Evolutionary conservation across 2,113 vertebrate species (phyloP).

Genomic region (Chelonoidis abingdonii): DNA sequence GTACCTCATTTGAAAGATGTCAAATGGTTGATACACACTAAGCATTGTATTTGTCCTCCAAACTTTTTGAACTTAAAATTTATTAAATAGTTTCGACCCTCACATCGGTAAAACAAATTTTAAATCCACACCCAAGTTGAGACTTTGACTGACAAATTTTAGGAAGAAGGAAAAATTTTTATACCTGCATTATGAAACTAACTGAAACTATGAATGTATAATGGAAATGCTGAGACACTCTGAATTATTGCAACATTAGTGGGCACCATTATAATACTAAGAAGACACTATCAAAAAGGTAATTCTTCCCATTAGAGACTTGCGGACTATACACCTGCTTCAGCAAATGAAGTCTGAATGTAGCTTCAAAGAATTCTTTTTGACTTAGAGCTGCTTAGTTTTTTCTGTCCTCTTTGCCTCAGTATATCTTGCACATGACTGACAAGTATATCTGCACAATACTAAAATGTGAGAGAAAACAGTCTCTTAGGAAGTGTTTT

Average conservation of each 20-base stretch:
- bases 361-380: slow-evolving; percentile 33
- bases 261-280: slow-evolving; percentile 9
- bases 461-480: slow-evolving; percentile 66
- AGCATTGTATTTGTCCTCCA: slow-evolving; percentile 42
- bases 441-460: slow-evolving; percentile 67
- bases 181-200: slow-evolving; percentile 44
- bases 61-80: slow-evolving; percentile 56
- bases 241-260: slow-evolving; percentile 71
- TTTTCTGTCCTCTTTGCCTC: slow-evolving; percentile 27
- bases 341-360: slow-evolving; percentile 61
- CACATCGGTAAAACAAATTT: slow-evolving; percentile 46
- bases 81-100: slow-evolving; percentile 25
- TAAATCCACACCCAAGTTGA: slow-evolving; percentile 2
- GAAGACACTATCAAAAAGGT: slow-evolving; percentile 50
- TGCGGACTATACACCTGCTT: slow-evolving; percentile 76
- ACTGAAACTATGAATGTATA: slow-evolving; percentile 71
- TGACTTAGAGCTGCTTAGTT: slow-evolving; percentile 43
- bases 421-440: slow-evolving; percentile 54
- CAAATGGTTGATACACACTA: slow-evolving; percentile 1
- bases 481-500: slow-evolving; percentile 69
- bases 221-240: slow-evolving; percentile 68
- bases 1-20: background rate
- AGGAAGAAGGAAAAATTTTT: slow-evolving; percentile 42
- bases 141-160: slow-evolving; percentile 52
- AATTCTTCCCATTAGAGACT: slow-evolving; percentile 52